These are phyloP conservation scores for Apotomis betuletana DNA, from an alignment of 2,888 invertebrate genomes.

Conservation along the genomic window DNA sequence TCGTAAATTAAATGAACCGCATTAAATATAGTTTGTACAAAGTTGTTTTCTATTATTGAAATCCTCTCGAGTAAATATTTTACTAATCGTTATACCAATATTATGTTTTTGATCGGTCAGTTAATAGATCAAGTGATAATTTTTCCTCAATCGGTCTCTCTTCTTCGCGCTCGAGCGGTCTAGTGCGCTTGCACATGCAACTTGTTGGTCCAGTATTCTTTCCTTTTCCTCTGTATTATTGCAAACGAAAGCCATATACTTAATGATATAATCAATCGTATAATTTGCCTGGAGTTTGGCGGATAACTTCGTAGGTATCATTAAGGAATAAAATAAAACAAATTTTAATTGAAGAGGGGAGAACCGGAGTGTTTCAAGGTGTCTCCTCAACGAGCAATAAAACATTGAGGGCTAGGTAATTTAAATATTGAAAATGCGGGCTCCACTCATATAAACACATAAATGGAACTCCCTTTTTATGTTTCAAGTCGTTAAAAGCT, in stretches of 20 bases:
- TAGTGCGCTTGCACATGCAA: conserved; percentile 43
- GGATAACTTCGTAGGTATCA: neutral
- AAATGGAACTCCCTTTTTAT: conserved; percentile 49
- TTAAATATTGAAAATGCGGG: conserved; percentile 43
- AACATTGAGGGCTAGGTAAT: conserved; percentile 26
- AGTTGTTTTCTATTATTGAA: neutral
- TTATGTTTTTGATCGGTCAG: conserved; percentile 4
- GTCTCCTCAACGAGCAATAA: conserved; percentile 23
- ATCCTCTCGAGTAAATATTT: conserved; percentile 1
- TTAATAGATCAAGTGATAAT: conserved; percentile 34
- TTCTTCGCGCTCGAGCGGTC: conserved; percentile 41
- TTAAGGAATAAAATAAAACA: neutral
- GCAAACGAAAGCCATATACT: conserved; percentile 19
- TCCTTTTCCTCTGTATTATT: conserved; percentile 19
- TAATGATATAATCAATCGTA: neutral
- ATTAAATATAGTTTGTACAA: conserved; percentile 10
- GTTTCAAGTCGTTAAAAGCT: conserved; percentile 47
- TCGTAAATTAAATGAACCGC: conserved; percentile 61
- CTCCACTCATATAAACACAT: conserved; percentile 43
- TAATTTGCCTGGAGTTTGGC: neutral
- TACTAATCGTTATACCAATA: neutral
- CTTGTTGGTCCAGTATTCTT: conserved; percentile 38
- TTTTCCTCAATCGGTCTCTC: conserved; percentile 68
- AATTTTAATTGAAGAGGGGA: neutral
- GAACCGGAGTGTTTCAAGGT: neutral